Percentiles rank a stretch among this genome's conserved stretches.
phyloP scores from a whole-genome alignment of 2,888 invertebrate species.

The Drosophila pseudotakahashii region DNA sequence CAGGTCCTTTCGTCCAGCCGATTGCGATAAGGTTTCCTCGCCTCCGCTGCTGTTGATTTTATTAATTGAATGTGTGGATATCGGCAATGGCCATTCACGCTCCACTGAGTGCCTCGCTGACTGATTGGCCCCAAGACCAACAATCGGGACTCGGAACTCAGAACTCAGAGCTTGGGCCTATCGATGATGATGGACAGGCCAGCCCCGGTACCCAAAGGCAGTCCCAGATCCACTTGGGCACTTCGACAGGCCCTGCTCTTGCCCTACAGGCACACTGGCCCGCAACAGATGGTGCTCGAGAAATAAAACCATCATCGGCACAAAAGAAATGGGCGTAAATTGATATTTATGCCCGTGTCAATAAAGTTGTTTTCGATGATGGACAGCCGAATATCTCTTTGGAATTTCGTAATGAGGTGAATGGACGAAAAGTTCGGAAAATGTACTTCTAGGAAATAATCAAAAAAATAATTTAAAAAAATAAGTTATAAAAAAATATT shows the following conservation, averaged over 20 bases:
- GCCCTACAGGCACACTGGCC: constrained; percentile 55
- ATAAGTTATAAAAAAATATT: no score
- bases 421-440: constrained; percentile 3
- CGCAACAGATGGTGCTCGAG: constrained; percentile 57
- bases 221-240: constrained; percentile 23
- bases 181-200: constrained; percentile 60
- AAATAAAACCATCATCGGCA: constrained; percentile 40
- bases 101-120: constrained; percentile 71
- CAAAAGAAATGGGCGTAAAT: constrained; percentile 49
- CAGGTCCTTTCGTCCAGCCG: constrained; percentile 14
- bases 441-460: not conserved
- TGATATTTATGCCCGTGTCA: constrained; percentile 50
- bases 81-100: constrained; percentile 78
- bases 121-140: constrained; percentile 58
- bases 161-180: constrained; percentile 15
- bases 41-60: constrained; percentile 60
- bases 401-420: constrained; percentile 37
- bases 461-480: no score
- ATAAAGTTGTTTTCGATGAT: constrained; percentile 45
- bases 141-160: constrained; percentile 11
- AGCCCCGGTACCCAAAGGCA: constrained; percentile 8
- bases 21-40: constrained; percentile 42
- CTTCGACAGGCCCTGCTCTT: constrained; percentile 19
- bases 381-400: constrained; percentile 11
- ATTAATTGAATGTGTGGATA: constrained; percentile 77